phyloP scores from a whole-genome alignment of 2,888 invertebrate species.

The Limnephilus lunatus region DNA sequence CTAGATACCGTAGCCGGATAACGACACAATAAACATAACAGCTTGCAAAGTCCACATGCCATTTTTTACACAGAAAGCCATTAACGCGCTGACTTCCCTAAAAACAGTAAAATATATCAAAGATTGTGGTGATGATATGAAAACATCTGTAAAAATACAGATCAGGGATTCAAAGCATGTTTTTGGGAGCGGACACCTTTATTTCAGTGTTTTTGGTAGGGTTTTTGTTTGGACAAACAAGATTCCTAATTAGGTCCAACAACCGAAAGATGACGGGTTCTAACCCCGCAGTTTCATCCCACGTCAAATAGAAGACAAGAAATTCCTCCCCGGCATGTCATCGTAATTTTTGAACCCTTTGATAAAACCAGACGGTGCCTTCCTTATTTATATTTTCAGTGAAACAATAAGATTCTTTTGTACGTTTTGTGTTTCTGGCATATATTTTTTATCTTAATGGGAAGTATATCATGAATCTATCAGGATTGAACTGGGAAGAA shows the following conservation, averaged over 20 bases:
- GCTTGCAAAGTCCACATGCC: not conserved
- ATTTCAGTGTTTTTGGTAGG: not conserved
- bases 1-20: not conserved
- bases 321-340: not conserved
- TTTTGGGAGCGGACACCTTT: not conserved
- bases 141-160: not conserved
- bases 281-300: not conserved
- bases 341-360: conserved; percentile 29
- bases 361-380: conserved; percentile 5
- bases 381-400: conserved; percentile 11
- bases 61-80: not conserved
- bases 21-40: not conserved
- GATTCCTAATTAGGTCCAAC: conserved; percentile 23
- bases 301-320: not conserved
- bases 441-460: conserved; percentile 6
- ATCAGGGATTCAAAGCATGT: not conserved
- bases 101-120: conserved; percentile 6
- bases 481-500: not conserved
- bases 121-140: not conserved
- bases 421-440: not conserved
- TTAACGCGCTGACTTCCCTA: not conserved
- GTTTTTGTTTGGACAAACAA: conserved; percentile 9
- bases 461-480: not conserved
- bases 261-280: not conserved
- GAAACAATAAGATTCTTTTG: not conserved